Evolutionary conservation across 2,797 vertebrate genomes (phyloP).

Genomic region (Oophaga sylvatica): DNA sequence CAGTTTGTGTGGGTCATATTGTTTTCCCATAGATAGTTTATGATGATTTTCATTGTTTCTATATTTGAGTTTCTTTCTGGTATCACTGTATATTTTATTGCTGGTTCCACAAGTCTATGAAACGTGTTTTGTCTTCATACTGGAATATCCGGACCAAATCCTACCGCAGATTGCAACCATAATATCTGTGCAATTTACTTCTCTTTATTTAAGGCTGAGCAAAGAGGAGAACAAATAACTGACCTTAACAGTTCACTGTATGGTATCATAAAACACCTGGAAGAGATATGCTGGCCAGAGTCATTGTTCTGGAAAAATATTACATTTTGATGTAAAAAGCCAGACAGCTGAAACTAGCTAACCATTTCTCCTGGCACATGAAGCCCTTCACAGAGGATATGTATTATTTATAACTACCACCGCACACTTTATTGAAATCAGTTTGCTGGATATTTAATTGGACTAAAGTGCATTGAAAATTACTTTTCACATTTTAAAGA

Average conservation of each 20-base stretch:
- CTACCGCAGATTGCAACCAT: background rate
- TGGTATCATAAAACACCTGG: slow-evolving; percentile 37
- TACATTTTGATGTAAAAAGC: slow-evolving; percentile 43
- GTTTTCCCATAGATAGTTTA: too few species aligned
- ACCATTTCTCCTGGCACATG: slow-evolving; percentile 33
- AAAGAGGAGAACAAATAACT: slow-evolving; percentile 31
- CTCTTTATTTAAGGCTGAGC: slow-evolving; percentile 14
- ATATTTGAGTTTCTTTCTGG: too few species aligned
- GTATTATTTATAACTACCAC: slow-evolving; percentile 28
- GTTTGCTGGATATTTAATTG: background rate
- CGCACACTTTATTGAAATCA: slow-evolving; percentile 14
- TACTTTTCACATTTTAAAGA: background rate
- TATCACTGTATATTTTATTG: too few species aligned
- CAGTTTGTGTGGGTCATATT: too few species aligned
- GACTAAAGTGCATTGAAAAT: slow-evolving; percentile 6
- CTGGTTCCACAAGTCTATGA: too few species aligned
- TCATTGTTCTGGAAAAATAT: slow-evolving; percentile 44
- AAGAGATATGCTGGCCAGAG: slow-evolving; percentile 20
- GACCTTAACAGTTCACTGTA: slow-evolving; percentile 30
- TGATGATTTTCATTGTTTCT: too few species aligned
- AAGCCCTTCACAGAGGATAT: slow-evolving; percentile 8
- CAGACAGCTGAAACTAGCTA: slow-evolving; percentile 23
- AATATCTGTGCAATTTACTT: slow-evolving; percentile 13
- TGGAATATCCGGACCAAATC: background rate
- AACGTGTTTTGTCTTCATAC: background rate